Conservation (phyloP, 2,113 vertebrate genomes). For the Dromas ardeola region DNA sequence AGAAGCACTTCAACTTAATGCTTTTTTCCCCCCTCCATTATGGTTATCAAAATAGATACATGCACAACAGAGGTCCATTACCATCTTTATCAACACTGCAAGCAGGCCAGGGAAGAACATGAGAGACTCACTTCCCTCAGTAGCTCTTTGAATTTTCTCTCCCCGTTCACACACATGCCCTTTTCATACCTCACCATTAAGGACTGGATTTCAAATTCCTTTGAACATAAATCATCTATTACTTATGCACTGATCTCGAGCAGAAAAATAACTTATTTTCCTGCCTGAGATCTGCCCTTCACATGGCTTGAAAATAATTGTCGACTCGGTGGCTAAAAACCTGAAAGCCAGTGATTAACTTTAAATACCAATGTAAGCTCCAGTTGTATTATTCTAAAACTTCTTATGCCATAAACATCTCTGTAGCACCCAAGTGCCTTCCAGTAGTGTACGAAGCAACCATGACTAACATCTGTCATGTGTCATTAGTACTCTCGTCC, state of each 20-base stretch:
- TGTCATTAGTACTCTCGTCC: constrained; percentile 31
- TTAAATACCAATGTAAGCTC: constrained; percentile 8
- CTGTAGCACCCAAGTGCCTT: neutral
- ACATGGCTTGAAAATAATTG: constrained; percentile 3
- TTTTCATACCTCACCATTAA: neutral
- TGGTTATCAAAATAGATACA: neutral
- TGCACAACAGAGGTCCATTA: constrained; percentile 17
- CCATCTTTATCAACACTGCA: neutral
- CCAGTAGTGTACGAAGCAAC: neutral
- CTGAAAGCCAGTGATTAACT: constrained; percentile 14
- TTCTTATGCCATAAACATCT: constrained; percentile 15
- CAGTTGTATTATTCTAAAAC: constrained; percentile 14
- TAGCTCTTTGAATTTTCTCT: neutral
- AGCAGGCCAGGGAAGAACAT: neutral
- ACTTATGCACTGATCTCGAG: neutral
- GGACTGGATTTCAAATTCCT: neutral
- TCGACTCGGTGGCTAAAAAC: neutral
- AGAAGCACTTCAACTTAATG: neutral
- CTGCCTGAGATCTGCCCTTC: neutral
- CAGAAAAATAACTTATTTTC: neutral
- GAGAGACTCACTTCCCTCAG: neutral
- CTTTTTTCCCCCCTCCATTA: neutral
- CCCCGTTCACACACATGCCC: neutral
- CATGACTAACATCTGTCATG: constrained; percentile 50
- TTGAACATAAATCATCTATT: neutral